Evolutionary conservation across 2,797 vertebrate genomes (phyloP), one percentile per base, ranked within the genome.

Genomic region (Enteromius treurensis): DNA sequence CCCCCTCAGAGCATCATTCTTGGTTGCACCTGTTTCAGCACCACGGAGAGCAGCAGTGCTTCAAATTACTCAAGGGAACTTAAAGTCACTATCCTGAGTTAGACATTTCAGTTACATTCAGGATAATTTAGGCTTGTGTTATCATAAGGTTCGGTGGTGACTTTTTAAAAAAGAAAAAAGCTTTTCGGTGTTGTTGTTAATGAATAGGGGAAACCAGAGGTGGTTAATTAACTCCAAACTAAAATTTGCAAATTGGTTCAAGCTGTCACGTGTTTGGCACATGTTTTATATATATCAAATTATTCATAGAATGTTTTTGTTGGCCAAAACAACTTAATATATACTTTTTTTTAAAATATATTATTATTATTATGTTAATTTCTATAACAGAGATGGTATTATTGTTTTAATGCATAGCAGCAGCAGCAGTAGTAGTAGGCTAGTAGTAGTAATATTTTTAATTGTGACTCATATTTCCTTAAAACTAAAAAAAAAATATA

Each of bases 31-130:
- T 37, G 9, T 1, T 90, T 92, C 88, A 92, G 91, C 55, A 92
- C 91, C 90, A 10, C n/a, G 90, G 92, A 91, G 74, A 93, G 90
- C 81, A 70, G 77, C 53, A 32, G 13, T 4, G 2, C 37, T n/a
- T 32, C 67, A 62, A 17, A 32, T 23, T 71, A 17, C 23, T 69
- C 19, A 47, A 14, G 40, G 29, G 34, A 83, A 45, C 37, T 64
- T 15, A 73, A 81, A 9, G 42, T 78, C 49, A 23, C 14, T 10
- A 13, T 29, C 21, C 73, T 4, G 13, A 58, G 3, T 55, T 32
- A 14, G 2, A 58, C 6, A 32, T 64, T 64, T 8, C 60, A 17
- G 26, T 15, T 2, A 32, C 60, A 32, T 64, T 32, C 60, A 8
- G 26, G 4, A 37, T 74, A 15, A 55, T 13, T 34, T 37, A 37